A percentile compares a stretch with the other conserved stretches of the same genome.
Conservation (phyloP, 2,888 invertebrate species). For the Eledona agricola region DNA sequence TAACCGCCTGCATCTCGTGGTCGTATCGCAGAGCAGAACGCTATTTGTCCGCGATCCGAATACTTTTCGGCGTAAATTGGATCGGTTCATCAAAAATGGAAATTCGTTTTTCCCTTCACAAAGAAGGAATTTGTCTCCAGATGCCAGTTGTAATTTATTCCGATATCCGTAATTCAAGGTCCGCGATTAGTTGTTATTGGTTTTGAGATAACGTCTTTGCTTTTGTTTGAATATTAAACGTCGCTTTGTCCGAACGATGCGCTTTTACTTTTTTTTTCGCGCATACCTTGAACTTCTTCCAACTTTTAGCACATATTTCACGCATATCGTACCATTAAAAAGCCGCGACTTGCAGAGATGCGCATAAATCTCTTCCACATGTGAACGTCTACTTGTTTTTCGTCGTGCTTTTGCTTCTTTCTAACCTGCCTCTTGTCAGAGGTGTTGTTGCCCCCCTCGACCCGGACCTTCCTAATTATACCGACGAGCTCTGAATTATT, state of each 20-base stretch:
- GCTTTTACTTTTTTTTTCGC: slow-evolving; percentile 1
- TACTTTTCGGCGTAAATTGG: too few relatives aligned
- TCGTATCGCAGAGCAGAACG: slow-evolving; percentile 2
- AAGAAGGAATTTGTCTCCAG: slow-evolving; percentile 4
- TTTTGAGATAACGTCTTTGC: slow-evolving; percentile 2
- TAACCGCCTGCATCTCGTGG: slow-evolving; percentile 18
- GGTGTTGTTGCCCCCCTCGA: slow-evolving; percentile 6
- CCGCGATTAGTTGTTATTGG: slow-evolving; percentile 5
- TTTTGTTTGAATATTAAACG: neutral
- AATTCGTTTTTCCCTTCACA: too few relatives aligned
- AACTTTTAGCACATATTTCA: slow-evolving; percentile 29
- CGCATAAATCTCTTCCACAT: slow-evolving; percentile 25
- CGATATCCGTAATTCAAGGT: slow-evolving; percentile 9
- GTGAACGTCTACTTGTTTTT: slow-evolving; percentile 10
- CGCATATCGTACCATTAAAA: slow-evolving; percentile 14
- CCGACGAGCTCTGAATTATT: slow-evolving; percentile 16
- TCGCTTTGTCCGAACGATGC: neutral
- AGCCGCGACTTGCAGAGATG: slow-evolving; percentile 11
- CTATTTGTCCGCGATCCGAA: slow-evolving; percentile 1
- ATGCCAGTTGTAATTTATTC: slow-evolving; percentile 3
- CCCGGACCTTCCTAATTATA: slow-evolving; percentile 10
- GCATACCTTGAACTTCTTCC: slow-evolving; percentile 32
- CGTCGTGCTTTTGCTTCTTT: slow-evolving; percentile 1
- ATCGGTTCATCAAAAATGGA: slow-evolving; percentile 8
- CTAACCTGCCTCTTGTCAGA: neutral